Evolutionary conservation across 2,888 invertebrate species (phyloP).

Genomic region (Hipparchia sbordonii): DNA sequence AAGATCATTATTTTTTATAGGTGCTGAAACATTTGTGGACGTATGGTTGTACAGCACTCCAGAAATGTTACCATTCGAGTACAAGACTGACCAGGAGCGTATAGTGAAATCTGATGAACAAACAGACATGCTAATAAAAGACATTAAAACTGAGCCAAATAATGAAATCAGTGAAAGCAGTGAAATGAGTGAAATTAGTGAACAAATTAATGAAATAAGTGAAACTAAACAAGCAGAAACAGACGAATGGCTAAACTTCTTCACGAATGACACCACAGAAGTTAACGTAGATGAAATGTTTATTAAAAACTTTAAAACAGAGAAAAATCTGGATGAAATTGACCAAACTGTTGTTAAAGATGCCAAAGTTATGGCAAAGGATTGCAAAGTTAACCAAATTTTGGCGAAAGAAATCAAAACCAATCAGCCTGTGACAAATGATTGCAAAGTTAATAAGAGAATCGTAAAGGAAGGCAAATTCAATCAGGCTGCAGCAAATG

Average conservation of each 20-base stretch:
- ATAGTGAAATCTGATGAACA: slow-evolving; percentile 30
- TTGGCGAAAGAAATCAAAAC: background rate
- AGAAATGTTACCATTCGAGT: slow-evolving; percentile 69
- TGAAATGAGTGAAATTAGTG: slow-evolving; percentile 10
- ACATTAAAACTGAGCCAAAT: slow-evolving; percentile 40
- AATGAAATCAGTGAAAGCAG: background rate
- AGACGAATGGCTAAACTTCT: slow-evolving; percentile 73
- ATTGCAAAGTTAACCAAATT: background rate
- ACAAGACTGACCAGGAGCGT: slow-evolving; percentile 44
- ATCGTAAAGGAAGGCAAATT: background rate
- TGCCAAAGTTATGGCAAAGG: background rate
- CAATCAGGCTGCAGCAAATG: background rate
- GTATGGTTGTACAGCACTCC: slow-evolving; percentile 85
- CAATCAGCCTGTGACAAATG: background rate
- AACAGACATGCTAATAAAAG: slow-evolving; percentile 25
- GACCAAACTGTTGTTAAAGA: background rate
- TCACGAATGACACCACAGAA: slow-evolving; percentile 62
- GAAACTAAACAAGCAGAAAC: slow-evolving; percentile 41
- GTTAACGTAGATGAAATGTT: slow-evolving; percentile 75
- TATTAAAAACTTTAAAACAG: slow-evolving; percentile 61
- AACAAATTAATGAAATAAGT: slow-evolving; percentile 14
- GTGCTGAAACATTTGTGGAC: slow-evolving; percentile 91
- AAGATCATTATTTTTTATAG: slow-evolving; percentile 62
- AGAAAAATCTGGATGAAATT: slow-evolving; percentile 36
- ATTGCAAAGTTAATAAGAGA: background rate